Evolutionary conservation across 2,797 vertebrate genomes (phyloP), one percentile per base, ranked within the genome.

Genomic region (Clarias laeviceps): DNA sequence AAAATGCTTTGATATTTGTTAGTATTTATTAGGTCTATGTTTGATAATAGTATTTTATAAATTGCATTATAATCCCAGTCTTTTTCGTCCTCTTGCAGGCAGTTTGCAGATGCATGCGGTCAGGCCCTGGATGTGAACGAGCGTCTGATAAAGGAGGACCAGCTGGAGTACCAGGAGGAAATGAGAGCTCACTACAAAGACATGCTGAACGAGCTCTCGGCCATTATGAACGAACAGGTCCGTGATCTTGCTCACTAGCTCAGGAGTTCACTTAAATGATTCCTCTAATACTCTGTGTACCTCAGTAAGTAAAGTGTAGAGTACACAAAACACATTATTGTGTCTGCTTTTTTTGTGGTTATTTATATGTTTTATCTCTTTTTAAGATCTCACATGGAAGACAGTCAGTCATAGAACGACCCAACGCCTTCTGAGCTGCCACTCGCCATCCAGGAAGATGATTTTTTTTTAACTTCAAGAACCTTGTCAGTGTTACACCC

Each of bases 141-240:
- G 82, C 96, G 97, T 57, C 96, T 99, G 69, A 99, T 99, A 92
- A 99, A 99, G 91, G 97, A 99, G 92, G 98, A 99, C 90, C 98
- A 99, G 88, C 93, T 98, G 92, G 98, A 99, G 89, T 99, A 99
- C 92, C 98, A 99, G 92, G 98, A 98, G 90, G 98, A 99, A 92
- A 97, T 99, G 97, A 96, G 96, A 91, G 96, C 97, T 90, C 98
- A 99, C 91, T 99, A 99, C 69, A 96, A 95, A 91, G 97, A 99
- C 90, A 98, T 99, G 97, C 95, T 99, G 90, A 94, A 89, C 0
- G 97, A 99, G 87, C 96, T 99, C 82, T 99, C 97, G 0, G 89
- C 92, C 81, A 92, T 99, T 93, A 99, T 99, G 97, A 99, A 98
- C 14, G 98, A 99, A 90, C 97, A 98, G 98, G 98, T 99, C 84